Conservation (phyloP, 2,113 vertebrate species). For the Propithecus coquereli region DNA sequence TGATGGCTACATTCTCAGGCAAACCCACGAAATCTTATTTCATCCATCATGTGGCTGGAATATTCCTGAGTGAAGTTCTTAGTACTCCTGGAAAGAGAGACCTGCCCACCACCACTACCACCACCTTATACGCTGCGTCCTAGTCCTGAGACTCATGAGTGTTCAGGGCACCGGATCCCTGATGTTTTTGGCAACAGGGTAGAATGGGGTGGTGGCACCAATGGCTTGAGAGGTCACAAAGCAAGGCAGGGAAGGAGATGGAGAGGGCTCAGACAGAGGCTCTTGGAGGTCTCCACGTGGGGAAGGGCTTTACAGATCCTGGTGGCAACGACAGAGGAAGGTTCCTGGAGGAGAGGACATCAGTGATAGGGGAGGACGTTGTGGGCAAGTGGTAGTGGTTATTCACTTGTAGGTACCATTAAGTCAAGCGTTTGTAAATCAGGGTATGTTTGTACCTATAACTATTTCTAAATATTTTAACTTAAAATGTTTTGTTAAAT, state of each 20-base stretch:
- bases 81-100: not conserved
- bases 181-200: not conserved
- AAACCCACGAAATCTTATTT: not conserved
- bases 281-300: not conserved
- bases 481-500: not conserved
- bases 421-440: not conserved
- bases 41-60: not conserved
- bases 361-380: not conserved
- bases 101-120: not conserved
- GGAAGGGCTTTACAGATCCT: not conserved
- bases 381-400: not conserved
- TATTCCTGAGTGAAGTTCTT: not conserved
- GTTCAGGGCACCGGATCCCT: not conserved
- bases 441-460: not conserved
- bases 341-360: not conserved
- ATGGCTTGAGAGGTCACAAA: not conserved
- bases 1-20: not conserved
- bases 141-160: not conserved
- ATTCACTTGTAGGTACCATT: not conserved
- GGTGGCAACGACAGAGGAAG: not conserved
- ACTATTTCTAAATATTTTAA: not conserved
- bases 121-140: not conserved
- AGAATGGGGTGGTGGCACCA: fast-evolving
- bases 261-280: not conserved
- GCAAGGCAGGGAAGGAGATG: not conserved